These are phyloP conservation scores for Aphis craccivora DNA, from an alignment of 1,140 invertebrate genomes.

Conservation along the genomic window DNA sequence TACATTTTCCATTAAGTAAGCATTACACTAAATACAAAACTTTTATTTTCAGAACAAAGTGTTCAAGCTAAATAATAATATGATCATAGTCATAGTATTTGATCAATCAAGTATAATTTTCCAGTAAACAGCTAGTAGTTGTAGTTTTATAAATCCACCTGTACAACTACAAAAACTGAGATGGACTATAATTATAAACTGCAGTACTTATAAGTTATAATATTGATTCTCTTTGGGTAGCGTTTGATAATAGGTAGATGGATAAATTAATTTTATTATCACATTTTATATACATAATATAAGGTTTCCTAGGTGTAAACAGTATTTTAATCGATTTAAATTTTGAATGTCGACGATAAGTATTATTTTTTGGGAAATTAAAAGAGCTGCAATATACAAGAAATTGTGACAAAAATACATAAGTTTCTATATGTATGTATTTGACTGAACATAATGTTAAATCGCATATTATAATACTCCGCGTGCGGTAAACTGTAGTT, in stretches of 20 bases:
- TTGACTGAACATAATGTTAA: background rate
- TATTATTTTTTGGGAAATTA: background rate
- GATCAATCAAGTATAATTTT: background rate
- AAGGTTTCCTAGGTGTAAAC: background rate
- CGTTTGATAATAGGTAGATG: too few relatives aligned
- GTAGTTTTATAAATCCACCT: too few relatives aligned
- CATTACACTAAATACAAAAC: too few relatives aligned
- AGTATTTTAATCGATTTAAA: too few relatives aligned
- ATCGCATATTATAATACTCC: background rate
- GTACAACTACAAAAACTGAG: background rate
- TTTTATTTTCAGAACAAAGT: background rate
- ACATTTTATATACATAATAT: too few relatives aligned
- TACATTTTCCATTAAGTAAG: too few relatives aligned
- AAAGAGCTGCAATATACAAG: rapidly evolving
- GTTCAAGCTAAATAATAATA: background rate
- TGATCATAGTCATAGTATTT: background rate
- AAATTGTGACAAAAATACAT: background rate
- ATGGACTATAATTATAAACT: rapidly evolving
- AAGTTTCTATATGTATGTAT: background rate
- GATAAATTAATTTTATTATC: background rate
- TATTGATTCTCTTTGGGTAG: background rate
- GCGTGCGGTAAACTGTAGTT: background rate
- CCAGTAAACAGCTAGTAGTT: background rate
- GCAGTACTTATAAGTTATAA: too few relatives aligned
- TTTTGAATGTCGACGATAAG: background rate